These are phyloP conservation scores for Orthosia incerta DNA, from an alignment of 2,888 invertebrate species.

Conservation along the genomic window DNA sequence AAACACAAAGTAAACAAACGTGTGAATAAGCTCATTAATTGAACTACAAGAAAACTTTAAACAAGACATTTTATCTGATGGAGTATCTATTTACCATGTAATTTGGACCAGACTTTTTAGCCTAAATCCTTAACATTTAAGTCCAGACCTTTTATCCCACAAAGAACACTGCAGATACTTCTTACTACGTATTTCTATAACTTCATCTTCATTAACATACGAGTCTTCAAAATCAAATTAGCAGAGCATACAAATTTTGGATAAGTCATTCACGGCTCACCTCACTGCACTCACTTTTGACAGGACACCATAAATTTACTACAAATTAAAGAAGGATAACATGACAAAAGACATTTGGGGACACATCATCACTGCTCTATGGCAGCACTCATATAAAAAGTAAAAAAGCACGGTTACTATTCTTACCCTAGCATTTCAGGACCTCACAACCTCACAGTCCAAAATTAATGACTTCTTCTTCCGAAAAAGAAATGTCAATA, in stretches of 20 bases:
- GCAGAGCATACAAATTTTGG: background rate
- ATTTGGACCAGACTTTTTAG: background rate
- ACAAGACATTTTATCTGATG: background rate
- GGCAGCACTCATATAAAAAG: background rate
- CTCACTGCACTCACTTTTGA: background rate
- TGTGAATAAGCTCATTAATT: constrained; percentile 20
- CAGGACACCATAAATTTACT: background rate
- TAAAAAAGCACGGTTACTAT: background rate
- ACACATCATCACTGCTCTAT: background rate
- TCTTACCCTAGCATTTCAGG: background rate
- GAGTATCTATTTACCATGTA: constrained; percentile 9
- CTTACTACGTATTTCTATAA: background rate
- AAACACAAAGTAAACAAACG: constrained; percentile 32
- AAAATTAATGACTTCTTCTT: constrained; percentile 30
- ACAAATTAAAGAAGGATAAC: background rate
- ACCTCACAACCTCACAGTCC: background rate
- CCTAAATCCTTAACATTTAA: background rate
- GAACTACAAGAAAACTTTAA: constrained; percentile 8
- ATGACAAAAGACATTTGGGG: background rate
- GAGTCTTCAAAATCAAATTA: background rate
- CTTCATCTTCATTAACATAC: background rate
- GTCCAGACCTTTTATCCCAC: background rate
- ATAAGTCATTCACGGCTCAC: too few relatives aligned
- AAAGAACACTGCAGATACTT: background rate
- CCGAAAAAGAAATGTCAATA: constrained; percentile 56